A percentile compares a stretch with the other conserved stretches of the same genome.
Evolutionary conservation across 2,797 vertebrate species (phyloP).

Genomic region (Protonibea diacanthus): DNA sequence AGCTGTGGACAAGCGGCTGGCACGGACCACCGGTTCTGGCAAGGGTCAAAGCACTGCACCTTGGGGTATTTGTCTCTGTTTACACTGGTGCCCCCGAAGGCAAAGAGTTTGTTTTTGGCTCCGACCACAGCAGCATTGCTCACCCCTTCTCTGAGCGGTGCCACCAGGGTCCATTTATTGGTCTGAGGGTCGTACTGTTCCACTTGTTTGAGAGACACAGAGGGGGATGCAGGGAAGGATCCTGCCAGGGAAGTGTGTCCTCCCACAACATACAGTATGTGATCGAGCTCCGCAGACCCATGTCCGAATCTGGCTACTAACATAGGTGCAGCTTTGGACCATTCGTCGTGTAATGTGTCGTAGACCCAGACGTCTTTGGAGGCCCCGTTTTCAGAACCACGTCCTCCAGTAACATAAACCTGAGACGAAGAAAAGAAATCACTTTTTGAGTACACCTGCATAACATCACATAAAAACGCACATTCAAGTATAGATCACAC

Average conservation of each 20-base stretch:
- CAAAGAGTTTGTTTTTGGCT: slow-evolving; percentile 90
- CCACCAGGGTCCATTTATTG: slow-evolving; percentile 91
- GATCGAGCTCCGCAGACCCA: slow-evolving; percentile 89
- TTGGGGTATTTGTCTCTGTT: slow-evolving; percentile 90
- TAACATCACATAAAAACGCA: background rate
- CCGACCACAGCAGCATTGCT: slow-evolving; percentile 91
- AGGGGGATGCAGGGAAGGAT: slow-evolving; percentile 90
- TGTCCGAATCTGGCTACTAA: slow-evolving; percentile 90
- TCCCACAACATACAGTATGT: slow-evolving; percentile 88
- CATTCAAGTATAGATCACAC: background rate
- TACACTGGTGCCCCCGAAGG: slow-evolving; percentile 89
- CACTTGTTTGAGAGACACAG: slow-evolving; percentile 91
- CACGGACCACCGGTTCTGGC: slow-evolving; percentile 89
- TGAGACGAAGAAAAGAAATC: slow-evolving; percentile 30
- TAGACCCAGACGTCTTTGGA: slow-evolving; percentile 93
- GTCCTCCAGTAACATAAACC: slow-evolving; percentile 89
- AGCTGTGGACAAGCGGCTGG: slow-evolving; percentile 89
- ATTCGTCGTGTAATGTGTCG: slow-evolving; percentile 90
- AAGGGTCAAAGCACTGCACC: slow-evolving; percentile 91
- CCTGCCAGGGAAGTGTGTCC: slow-evolving; percentile 89
- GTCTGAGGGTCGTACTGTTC: slow-evolving; percentile 91
- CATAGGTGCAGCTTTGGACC: slow-evolving; percentile 91
- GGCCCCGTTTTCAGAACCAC: slow-evolving; percentile 90
- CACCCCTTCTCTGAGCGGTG: slow-evolving; percentile 89
- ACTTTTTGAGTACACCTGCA: background rate